These are phyloP conservation scores for Bactericera cockerelli DNA, from an alignment of 1,140 invertebrate genomes.

Conservation along the genomic window DNA sequence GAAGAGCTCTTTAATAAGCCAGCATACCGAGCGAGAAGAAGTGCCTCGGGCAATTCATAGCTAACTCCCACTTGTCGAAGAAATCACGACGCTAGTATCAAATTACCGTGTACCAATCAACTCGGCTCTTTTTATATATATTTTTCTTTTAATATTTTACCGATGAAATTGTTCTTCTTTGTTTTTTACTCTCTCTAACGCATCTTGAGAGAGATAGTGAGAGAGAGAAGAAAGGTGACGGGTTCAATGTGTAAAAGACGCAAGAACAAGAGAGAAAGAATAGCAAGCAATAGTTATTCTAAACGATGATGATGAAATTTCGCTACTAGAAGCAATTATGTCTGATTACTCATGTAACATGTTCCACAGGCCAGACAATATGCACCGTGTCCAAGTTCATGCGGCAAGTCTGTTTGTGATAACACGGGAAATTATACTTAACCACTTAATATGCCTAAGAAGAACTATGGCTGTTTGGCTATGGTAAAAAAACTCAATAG, in stretches of 20 bases:
- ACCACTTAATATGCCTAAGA: no score
- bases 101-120: conserved; percentile 7
- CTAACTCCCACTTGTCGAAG: conserved; percentile 8
- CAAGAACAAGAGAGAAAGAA: no score
- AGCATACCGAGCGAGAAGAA: conserved; percentile 4
- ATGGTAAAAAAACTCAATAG: no score
- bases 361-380: no score
- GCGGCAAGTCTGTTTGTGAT: no score
- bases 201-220: not conserved
- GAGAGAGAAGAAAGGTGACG: not conserved
- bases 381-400: no score
- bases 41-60: not conserved
- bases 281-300: no score
- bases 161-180: conserved; percentile 5
- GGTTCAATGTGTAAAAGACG: not conserved
- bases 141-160: conserved; percentile 8
- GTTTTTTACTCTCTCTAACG: not conserved
- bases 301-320: no score
- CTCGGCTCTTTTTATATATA: not conserved
- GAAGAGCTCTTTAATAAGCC: not conserved
- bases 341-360: no score
- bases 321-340: no score
- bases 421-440: no score
- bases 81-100: conserved; percentile 8
- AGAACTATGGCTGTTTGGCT: no score